Base-by-base conservation (phyloP, 2,113 vertebrate genomes). In the Proterorhinus semilunaris region DNA sequence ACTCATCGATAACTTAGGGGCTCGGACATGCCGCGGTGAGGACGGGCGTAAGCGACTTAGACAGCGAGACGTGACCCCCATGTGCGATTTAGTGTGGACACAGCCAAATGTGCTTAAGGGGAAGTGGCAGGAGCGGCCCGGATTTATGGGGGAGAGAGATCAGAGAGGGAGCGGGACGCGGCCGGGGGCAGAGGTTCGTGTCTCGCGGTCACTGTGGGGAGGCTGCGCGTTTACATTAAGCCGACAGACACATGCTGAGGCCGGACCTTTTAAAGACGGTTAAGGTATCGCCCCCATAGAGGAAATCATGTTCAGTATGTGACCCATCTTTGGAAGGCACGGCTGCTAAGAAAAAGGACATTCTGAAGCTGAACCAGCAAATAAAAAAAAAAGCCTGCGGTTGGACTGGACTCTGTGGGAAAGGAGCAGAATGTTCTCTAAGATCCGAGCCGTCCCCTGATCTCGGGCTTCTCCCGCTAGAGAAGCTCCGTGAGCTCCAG, bases 1-100 rank as follows among this genome's bases (percentile, higher is more conserved):
- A 80, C 13, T 79, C 78, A 79, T 82, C 71, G 65, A 65, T 66
- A 71, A 67, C 70, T 64, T n/a, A 51, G 11, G 44, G 58, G 49
- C 66, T 55, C 70, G 78, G 69, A 59, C 75, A 55, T 66, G 57
- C 5, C 4, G 42, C 42, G 44, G 8, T 0, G 49, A 12, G 42
- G 13, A 7, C 13, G 5, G 12, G 57, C 3, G 7, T 61, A 44
- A 61, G 57, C 13, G 57, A 9, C 36, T n/a, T 9, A n/a, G 57
- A 44, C 57, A 44, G 42, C 57, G 57, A 15, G 36, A 61, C 57
- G 57, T 44, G 57, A 61, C 57, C 57, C 57, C 57, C 57, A 44
- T 61, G 57, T 44, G 36, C 12, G 42, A 61, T 61, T 61, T 44
- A 61, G 6, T 7, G 57, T n/a, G 13, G 57, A n/a, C 13, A 2